These are phyloP conservation scores for Boleophthalmus pectinirostris DNA, from an alignment of 2,113 vertebrate species.

Conservation along the genomic window DNA sequence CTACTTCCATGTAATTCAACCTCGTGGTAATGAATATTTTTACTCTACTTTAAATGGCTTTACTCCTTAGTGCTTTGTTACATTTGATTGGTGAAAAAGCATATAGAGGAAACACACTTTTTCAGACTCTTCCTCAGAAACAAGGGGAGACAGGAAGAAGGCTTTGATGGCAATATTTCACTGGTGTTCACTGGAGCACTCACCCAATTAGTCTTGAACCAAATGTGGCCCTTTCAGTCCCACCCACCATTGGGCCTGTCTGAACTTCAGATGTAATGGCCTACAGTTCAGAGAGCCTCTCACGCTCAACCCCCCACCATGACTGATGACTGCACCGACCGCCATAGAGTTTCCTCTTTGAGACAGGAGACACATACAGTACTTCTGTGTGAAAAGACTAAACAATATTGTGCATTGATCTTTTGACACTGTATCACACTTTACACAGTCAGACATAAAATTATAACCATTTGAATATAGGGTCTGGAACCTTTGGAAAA, in stretches of 20 bases:
- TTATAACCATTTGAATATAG: not conserved
- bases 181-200: not conserved
- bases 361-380: not conserved
- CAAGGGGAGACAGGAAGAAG: not conserved
- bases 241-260: not conserved
- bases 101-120: not conserved
- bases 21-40: too few species aligned
- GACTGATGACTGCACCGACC: too few species aligned
- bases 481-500: too few species aligned
- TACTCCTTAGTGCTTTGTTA: not conserved
- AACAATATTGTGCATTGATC: not conserved
- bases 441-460: not conserved
- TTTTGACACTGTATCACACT: too few species aligned
- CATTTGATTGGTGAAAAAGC: not conserved
- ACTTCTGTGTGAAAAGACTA: not conserved
- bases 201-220: not conserved
- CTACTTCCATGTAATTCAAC: too few species aligned
- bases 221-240: not conserved
- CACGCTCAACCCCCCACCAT: not conserved
- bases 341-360: too few species aligned
- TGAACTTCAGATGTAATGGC: not conserved
- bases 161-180: not conserved
- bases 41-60: not conserved
- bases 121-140: not conserved
- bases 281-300: not conserved